phyloP scores from a whole-genome alignment of 2,113 vertebrate genomes.

The Crocuta crocuta region DNA sequence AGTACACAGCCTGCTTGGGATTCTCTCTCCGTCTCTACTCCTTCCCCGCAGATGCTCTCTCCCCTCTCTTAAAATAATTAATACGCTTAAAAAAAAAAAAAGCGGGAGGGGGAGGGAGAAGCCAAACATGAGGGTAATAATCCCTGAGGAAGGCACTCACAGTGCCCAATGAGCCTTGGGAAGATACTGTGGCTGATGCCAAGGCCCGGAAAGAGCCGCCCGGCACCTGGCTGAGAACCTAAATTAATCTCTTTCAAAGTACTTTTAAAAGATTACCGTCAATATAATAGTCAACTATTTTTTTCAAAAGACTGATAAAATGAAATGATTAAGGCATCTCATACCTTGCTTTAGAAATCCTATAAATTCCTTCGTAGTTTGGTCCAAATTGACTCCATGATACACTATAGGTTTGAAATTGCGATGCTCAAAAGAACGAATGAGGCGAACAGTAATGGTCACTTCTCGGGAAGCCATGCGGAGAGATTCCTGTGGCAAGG shows the following conservation, averaged over 20 bases:
- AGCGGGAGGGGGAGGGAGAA: neutral
- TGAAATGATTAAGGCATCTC: slow-evolving; percentile 27
- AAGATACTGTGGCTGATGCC: neutral
- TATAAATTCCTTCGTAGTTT: slow-evolving; percentile 92
- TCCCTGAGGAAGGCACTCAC: neutral
- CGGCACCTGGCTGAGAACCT: neutral
- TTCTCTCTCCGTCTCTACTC: neutral
- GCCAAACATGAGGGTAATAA: neutral
- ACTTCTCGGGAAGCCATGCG: slow-evolving; percentile 86
- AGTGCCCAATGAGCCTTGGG: neutral
- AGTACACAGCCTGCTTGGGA: neutral
- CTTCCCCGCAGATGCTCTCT: neutral
- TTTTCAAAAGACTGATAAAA: slow-evolving; percentile 39
- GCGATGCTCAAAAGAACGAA: slow-evolving; percentile 94
- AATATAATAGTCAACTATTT: neutral
- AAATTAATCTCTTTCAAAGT: neutral
- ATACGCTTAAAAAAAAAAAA: neutral
- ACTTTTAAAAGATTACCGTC: neutral
- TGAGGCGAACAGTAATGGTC: slow-evolving; percentile 93
- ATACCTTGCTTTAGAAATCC: slow-evolving; percentile 89
- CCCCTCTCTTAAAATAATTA: neutral
- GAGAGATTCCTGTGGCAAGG: slow-evolving; percentile 47
- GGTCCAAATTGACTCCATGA: slow-evolving; percentile 88
- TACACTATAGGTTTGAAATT: slow-evolving; percentile 94
- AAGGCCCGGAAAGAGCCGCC: neutral